Base-by-base conservation (phyloP, 1,140 invertebrate species). In the Bicyclus anynana region DNA sequence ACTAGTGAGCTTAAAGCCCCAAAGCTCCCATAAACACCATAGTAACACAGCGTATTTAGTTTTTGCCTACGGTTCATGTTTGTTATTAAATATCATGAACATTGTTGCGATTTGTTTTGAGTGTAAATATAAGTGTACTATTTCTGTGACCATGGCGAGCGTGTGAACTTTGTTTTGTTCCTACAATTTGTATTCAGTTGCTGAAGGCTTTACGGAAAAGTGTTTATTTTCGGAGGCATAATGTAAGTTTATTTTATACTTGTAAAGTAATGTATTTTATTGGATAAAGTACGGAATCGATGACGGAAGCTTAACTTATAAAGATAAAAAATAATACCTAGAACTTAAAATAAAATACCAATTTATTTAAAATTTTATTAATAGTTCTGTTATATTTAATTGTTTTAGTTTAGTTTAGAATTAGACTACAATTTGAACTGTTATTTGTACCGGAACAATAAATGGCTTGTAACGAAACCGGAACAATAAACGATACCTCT, bases 41-140 rank as follows among this genome's bases (percentile, higher is more conserved):
- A 55, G 59, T 59, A 57, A 63, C 51, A 53, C 52, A 58, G 59
- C 61, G n/a, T n/a, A n/a, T n/a, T 74, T 74, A 76, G 78, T 65
- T 69, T 17, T 49, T 53, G n/a, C 29, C n/a, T 12, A 12, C n/a
- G 59, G 66, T 59, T 65, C 72, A 61, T 74, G 67, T 74, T 68
- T 77, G 70, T 75, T 80, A 77, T 73, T 67, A 64, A 69, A 67
- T 57, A 54, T 57, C 65, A 53, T 61, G 50, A 54, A 82, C 72
- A 69, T 67, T 74, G 74, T 80, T 72, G 69, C 69, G 54, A 69
- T 73, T 67, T 73, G 74, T 77, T 44, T 76, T 76, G 65, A 76
- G 64, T 72, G 65, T 55, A 55, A 42, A 60, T 60, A 60, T 60
- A 55, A 61, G 37, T 44, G 33, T 38, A 38, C 21, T 44, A 21